Base-by-base conservation (phyloP, 2,113 vertebrate genomes). In the Hippocampus guttulatus region DNA sequence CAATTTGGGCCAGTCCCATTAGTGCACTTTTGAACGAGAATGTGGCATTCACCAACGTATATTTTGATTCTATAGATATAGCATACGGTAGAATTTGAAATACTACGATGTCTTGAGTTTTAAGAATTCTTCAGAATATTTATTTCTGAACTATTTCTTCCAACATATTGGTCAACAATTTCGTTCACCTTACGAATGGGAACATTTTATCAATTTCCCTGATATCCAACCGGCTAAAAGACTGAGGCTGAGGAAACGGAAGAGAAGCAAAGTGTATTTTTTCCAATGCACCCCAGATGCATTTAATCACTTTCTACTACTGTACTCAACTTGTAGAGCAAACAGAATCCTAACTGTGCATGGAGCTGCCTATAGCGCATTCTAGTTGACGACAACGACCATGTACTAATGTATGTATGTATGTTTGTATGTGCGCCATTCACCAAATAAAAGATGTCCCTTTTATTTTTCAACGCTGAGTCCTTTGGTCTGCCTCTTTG, bases 391-490 rank as follows among this genome's bases (percentile, higher is more conserved):
- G 21, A 54, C 85, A 73, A 87, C 15, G 1, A 33, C 12, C 12
- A 33, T 61, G 27, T 61, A 18, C 58, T 61, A 14, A 8, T 2
- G 54, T 55, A 60, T 20, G 58, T 30, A 33, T 20, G 25, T 25
- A 58, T 25, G 25, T 61, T 20, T 47, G 63, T 45, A 47, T 16
- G 41, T 65, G 75, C 62, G 81, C 77, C 74, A 80, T 70, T 85
- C 82, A 81, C 73, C 58, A 86, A 87, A 91, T 92, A 88, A 89
- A 89, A 89, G 62, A 91, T 87, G 77, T 79, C 70, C 75, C 52
- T 91, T 65, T 88, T 89, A 91, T 93, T 93, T 92, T 93, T 90
- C 85, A 91, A 90, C 73, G 81, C 84, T 72, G 81, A 90, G 86
- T 91, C 72, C 79, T 89, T 89, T 92, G 88, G 88, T 92, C 85